Evolutionary conservation across 2,797 vertebrate genomes (phyloP), one percentile per base, ranked within the genome.

Genomic region (Threskiornis aethiopicus): DNA sequence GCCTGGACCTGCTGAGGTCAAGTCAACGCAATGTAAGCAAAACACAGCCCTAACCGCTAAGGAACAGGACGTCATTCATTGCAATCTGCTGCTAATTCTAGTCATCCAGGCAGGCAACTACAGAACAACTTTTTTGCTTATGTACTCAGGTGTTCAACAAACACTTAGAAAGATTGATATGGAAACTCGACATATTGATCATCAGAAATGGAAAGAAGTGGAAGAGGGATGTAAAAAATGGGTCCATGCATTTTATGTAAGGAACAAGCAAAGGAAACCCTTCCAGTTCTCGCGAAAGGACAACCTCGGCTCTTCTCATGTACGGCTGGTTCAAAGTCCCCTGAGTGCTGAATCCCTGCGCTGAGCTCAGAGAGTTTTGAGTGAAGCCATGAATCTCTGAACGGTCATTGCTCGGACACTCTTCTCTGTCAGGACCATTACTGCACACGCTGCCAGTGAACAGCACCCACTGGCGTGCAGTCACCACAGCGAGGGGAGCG

Each of bases 241-340:
- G 4, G 5, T 21, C 31, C 13, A 5, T 0, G 0, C 3, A 6
- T 26, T 62, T 71, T 42, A 33, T 6, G 16, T 16, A 10, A 47
- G 4, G 29, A 88, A 39, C 9, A 54, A 78, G 21, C 16, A 69
- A 77, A 92, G 31, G 31, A 59, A 90, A 73, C 12, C 26, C 31
- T 91, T 66, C 52, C n/a, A 35, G 46, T 54, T 84, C 87, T 65
- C 42, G 55, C 16, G 46, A 52, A 54, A 24, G 11, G 13, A 41
- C 18, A 72, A 21, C 0, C 0, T 9, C 0, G 0, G 14, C 6
- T 67, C 29, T 92, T 70, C 31, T 49, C 37, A 64, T 0, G 4
- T 22, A 16, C 1, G 4, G 13, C 14, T 15, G 10, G 6, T 57
- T 64, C 47, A 19, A 65, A 76, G 44, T 25, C 10, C 10, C 16